Evolutionary conservation across 2,113 vertebrate species (phyloP), one percentile per base, ranked within the genome.

Genomic region (Sylvicapra grimmia): DNA sequence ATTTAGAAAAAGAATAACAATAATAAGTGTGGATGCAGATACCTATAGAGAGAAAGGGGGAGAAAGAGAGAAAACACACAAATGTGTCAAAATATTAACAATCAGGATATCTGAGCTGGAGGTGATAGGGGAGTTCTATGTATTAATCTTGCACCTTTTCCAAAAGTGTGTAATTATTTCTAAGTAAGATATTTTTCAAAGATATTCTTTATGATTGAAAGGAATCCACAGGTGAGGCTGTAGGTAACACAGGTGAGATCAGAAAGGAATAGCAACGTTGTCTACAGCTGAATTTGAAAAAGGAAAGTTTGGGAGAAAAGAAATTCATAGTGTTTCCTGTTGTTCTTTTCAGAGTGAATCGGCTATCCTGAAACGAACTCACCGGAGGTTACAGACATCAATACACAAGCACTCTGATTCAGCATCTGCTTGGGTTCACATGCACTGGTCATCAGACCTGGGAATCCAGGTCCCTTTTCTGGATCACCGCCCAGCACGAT

Each of bases 151-250:
- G 18, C 7, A 89, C 86, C 29, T 88, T 96, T 92, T 65, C 49
- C n/a, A 59, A 63, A 96, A 89, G 6, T 80, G 95, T 88, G 63
- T 54, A 54, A 90, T 89, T 63, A 92, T 83, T 92, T 94, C 87
- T 89, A 86, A 25, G 53, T 87, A 56, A 80, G 44, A 56, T 89
- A 75, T 91, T 93, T 93, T 92, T 83, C 77, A 86, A 95, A 83
- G 31, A 49, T 18, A 58, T 84, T 53, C 18, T 53, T 77, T 68
- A 31, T 94, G 72, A 84, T 31, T 51, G 44, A 96, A 77, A 92
- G 85, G 14, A 96, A 89, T 59, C 44, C 75, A 86, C 33, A 88
- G 53, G 77, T 44, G 53, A 94, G 82, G 49, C 19, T 93, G 31
- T 25, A 93, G 61, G 87, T 84, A 86, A 86, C 36, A 92, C 6